Conservation (phyloP, 2,113 vertebrate species). For the Aldabrachelys gigantea region DNA sequence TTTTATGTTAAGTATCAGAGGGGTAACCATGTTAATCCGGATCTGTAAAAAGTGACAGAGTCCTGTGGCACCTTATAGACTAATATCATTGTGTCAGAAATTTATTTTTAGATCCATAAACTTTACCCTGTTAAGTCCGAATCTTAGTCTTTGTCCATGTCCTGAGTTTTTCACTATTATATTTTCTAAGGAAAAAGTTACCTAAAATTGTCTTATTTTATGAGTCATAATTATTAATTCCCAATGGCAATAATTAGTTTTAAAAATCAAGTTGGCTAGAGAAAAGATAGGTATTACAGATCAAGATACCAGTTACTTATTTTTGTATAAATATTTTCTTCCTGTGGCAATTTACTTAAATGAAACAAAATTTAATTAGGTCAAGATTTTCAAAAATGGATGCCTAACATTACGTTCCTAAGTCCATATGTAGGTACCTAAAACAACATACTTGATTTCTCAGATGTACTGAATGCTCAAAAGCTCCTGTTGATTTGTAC, state of each 20-base stretch:
- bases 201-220: constrained; percentile 7
- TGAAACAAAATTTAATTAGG: neutral
- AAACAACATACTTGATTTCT: neutral
- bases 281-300: neutral
- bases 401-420: neutral
- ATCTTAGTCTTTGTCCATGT: neutral
- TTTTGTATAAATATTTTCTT: neutral
- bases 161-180: neutral
- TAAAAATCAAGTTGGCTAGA: constrained; percentile 1
- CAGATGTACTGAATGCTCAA: neutral
- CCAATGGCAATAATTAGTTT: neutral
- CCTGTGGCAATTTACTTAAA: neutral
- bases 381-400: neutral
- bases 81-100: neutral
- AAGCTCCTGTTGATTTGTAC: neutral
- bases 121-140: neutral
- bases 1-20: neutral
- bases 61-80: neutral
- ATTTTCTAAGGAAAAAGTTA: constrained; percentile 29
- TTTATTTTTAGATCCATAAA: neutral
- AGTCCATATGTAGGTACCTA: neutral
- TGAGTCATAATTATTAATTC: constrained; percentile 30
- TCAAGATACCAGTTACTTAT: no score
- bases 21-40: no score
- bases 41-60: no score